Evolutionary conservation across 2,888 invertebrate genomes (phyloP).

Genomic region (Eupeodes luniger): DNA sequence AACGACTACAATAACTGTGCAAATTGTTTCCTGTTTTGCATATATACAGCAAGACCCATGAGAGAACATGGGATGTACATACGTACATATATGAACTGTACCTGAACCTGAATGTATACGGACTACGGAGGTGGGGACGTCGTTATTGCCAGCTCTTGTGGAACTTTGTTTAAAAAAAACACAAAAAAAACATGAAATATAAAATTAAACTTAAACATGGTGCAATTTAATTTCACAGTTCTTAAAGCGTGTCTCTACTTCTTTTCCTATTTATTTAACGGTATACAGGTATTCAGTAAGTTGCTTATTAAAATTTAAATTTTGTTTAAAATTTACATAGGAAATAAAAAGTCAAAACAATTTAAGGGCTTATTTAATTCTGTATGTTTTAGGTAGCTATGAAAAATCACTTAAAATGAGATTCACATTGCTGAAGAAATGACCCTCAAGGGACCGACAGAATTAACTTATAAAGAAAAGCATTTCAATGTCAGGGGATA

Average conservation of each 20-base stretch:
- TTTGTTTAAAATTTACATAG: neutral
- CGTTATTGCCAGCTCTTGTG: conserved; percentile 9
- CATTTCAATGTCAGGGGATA: neutral
- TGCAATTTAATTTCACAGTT: conserved; percentile 1
- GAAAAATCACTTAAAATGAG: neutral
- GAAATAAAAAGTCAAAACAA: neutral
- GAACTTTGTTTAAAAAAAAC: neutral
- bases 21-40: conserved; percentile 59
- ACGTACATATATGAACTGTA: too few species aligned
- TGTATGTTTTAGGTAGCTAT: neutral
- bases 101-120: too few species aligned
- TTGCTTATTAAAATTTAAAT: neutral
- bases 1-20: conserved; percentile 21
- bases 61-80: neutral
- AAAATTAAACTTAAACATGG: neutral
- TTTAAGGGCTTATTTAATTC: neutral
- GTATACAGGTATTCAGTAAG: too few species aligned
- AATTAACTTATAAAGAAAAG: neutral
- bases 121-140: too few species aligned
- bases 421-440: neutral
- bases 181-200: too few species aligned
- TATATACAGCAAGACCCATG: conserved; percentile 1
- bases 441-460: neutral
- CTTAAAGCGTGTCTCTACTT: neutral
- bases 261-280: too few species aligned